Percentiles rank a stretch among this genome's conserved stretches.
Evolutionary conservation across 2,888 invertebrate genomes (phyloP).

Genomic region (Coenonympha arcania): DNA sequence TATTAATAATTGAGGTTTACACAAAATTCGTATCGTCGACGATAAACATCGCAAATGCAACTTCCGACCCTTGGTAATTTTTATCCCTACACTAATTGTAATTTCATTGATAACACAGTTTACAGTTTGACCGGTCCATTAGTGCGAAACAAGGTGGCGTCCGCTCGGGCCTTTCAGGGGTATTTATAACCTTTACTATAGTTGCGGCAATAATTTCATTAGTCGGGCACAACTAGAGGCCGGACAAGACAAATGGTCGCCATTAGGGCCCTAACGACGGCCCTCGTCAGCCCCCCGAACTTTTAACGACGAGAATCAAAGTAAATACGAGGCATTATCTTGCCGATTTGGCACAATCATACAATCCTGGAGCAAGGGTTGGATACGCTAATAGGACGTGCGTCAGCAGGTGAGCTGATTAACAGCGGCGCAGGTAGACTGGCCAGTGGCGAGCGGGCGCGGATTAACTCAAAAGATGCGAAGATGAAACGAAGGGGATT

Average conservation of each 20-base stretch:
- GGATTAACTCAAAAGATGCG: slow-evolving; percentile 23
- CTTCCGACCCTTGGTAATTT: slow-evolving; percentile 65
- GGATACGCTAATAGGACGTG: slow-evolving; percentile 45
- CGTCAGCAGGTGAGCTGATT: slow-evolving; percentile 45
- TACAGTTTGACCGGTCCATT: slow-evolving; percentile 75
- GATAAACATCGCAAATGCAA: slow-evolving; percentile 51
- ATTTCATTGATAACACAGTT: slow-evolving; percentile 75
- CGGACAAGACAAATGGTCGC: slow-evolving; percentile 75
- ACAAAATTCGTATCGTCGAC: slow-evolving; percentile 41
- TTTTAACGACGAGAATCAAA: slow-evolving; percentile 75
- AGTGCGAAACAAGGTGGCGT: slow-evolving; percentile 71
- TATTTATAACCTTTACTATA: slow-evolving; percentile 74
- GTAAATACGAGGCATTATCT: slow-evolving; percentile 72
- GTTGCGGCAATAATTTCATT: slow-evolving; percentile 76
- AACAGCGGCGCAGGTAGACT: slow-evolving; percentile 24
- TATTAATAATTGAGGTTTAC: slow-evolving; percentile 19
- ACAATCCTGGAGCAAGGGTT: slow-evolving; percentile 61
- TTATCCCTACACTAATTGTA: slow-evolving; percentile 70
- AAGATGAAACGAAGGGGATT: slow-evolving; percentile 13
- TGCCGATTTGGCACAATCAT: slow-evolving; percentile 70
- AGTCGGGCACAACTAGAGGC: slow-evolving; percentile 71
- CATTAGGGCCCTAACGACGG: slow-evolving; percentile 73
- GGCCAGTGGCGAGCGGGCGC: slow-evolving; percentile 21
- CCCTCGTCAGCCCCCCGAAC: slow-evolving; percentile 69
- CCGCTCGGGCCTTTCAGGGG: slow-evolving; percentile 60